Conservation (phyloP, 2,113 vertebrate species). For the Isurus oxyrinchus region DNA sequence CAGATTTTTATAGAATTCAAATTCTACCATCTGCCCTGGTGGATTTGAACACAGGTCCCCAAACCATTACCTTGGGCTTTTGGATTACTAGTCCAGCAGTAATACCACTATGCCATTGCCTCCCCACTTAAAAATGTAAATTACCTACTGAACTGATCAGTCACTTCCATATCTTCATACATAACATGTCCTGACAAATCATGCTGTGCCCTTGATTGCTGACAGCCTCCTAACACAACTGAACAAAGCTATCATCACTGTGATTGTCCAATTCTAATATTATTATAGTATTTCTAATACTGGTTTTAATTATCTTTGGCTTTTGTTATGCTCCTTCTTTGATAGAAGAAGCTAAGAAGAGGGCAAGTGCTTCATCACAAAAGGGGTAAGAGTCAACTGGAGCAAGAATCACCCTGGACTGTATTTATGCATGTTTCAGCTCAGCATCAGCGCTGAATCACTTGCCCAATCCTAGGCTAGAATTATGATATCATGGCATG, state of each 20-base stretch:
- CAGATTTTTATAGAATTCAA: no score
- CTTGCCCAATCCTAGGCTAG: not conserved
- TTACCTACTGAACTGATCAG: not conserved
- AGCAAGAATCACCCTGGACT: not conserved
- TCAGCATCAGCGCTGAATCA: not conserved
- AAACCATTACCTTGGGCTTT: no score
- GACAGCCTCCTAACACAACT: not conserved
- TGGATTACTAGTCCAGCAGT: no score
- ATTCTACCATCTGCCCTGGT: no score
- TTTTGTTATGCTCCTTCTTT: not conserved
- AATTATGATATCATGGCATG: not conserved
- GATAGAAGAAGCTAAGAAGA: not conserved
- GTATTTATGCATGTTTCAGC: not conserved
- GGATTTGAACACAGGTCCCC: no score
- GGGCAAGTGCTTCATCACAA: not conserved
- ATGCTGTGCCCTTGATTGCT: not conserved
- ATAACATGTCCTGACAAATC: not conserved
- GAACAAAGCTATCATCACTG: not conserved
- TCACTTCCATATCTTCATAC: not conserved
- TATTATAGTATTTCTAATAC: not conserved
- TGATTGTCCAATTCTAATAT: not conserved
- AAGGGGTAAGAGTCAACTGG: not conserved
- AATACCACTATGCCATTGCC: no score
- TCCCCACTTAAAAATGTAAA: not conserved
- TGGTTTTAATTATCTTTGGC: not conserved